Conservation (phyloP, 64 coral and sea anemone genomes). For the Montipora capricornis region DNA sequence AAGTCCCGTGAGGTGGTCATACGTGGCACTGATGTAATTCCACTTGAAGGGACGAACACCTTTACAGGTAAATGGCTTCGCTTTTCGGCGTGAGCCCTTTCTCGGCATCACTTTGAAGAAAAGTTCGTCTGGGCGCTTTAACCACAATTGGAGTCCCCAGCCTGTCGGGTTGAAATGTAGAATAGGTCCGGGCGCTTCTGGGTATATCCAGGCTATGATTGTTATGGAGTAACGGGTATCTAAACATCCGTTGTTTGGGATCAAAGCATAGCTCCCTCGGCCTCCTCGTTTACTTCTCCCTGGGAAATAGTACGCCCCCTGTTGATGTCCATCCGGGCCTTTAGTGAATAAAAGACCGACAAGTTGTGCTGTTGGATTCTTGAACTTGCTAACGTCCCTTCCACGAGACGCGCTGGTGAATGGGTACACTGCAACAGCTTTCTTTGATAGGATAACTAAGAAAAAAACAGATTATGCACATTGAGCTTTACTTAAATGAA, state of each 20-base stretch:
- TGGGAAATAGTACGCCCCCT: constrained; percentile 73
- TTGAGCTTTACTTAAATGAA: not conserved
- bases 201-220: constrained; percentile 87
- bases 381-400: constrained; percentile 63
- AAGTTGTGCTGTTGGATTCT: constrained; percentile 59
- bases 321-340: constrained; percentile 78
- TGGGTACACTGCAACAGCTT: constrained; percentile 82
- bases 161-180: constrained; percentile 75
- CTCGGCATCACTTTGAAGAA: constrained; percentile 82
- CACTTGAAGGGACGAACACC: constrained; percentile 61
- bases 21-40: constrained; percentile 86
- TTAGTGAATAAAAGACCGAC: constrained; percentile 44
- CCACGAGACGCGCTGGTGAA: constrained; percentile 54
- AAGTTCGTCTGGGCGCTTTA: constrained; percentile 70
- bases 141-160: constrained; percentile 85
- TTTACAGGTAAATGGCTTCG: constrained; percentile 40
- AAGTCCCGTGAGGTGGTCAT: constrained; percentile 63
- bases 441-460: constrained; percentile 18
- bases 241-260: constrained; percentile 88
- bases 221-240: constrained; percentile 87
- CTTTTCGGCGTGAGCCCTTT: constrained; percentile 7
- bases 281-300: constrained; percentile 6
- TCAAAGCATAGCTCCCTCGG: constrained; percentile 59
- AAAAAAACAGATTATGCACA: not conserved
- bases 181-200: constrained; percentile 81